phyloP scores from a whole-genome alignment of 2,113 vertebrate genomes.

The Dermatemys mawii region DNA sequence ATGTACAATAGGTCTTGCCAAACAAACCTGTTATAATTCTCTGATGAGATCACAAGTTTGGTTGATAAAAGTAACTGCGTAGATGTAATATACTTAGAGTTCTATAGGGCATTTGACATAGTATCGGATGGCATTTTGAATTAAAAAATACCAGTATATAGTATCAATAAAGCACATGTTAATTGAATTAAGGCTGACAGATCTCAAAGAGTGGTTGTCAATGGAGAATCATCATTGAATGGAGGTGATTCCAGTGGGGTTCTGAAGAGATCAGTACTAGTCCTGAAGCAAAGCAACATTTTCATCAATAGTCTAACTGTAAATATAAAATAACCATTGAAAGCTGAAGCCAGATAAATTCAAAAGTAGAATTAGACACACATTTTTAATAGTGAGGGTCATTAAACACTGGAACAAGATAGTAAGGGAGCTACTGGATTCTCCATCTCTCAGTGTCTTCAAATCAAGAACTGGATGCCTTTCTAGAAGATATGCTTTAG shows the following conservation, averaged over 20 bases:
- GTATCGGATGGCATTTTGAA: background rate
- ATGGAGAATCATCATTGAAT: background rate
- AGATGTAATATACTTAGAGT: background rate
- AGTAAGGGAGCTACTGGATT: rapidly evolving
- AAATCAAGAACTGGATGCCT: background rate
- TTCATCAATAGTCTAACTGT: background rate
- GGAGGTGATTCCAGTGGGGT: background rate
- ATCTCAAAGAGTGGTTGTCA: background rate
- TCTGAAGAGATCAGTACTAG: background rate
- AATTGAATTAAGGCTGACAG: background rate
- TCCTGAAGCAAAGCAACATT: background rate
- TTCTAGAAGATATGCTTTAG: background rate
- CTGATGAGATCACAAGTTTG: background rate
- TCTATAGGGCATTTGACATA: background rate
- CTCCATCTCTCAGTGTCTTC: background rate
- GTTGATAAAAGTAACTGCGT: background rate
- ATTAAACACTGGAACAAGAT: background rate
- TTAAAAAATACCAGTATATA: background rate
- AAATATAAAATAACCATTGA: background rate
- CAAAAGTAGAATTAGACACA: background rate
- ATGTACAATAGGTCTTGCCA: background rate
- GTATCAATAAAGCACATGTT: background rate
- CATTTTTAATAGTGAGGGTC: background rate
- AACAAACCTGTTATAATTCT: background rate
- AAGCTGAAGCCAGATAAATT: background rate